These are phyloP conservation scores for Siniperca obscura DNA, from an alignment of 2,797 vertebrate genomes.

Conservation along the genomic window DNA sequence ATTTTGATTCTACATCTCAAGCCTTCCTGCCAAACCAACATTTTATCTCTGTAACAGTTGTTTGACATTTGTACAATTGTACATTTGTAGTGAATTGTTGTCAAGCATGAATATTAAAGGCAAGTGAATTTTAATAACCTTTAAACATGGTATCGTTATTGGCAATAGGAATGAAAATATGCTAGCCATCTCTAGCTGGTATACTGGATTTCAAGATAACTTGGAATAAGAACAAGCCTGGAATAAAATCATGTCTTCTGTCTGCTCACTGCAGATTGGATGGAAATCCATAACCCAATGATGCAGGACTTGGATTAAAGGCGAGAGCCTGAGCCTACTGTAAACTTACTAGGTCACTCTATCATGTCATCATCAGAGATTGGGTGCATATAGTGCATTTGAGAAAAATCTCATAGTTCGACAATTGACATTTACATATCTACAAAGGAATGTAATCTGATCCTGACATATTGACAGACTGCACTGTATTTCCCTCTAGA, in stretches of 20 bases:
- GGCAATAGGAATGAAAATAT: background rate
- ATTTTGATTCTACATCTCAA: background rate
- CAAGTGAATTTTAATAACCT: background rate
- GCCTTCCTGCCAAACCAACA: background rate
- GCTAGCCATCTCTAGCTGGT: background rate
- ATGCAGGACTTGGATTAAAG: background rate
- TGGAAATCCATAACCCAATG: background rate
- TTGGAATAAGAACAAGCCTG: background rate
- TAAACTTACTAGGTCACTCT: background rate
- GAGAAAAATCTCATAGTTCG: background rate
- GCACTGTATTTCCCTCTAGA: slow-evolving; percentile 39
- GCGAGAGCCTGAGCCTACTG: background rate
- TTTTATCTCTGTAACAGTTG: background rate
- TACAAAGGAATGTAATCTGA: slow-evolving; percentile 10
- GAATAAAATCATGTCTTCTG: background rate
- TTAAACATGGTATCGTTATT: background rate
- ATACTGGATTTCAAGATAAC: background rate
- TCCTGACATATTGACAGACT: slow-evolving; percentile 23
- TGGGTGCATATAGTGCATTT: background rate
- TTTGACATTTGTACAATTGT: background rate
- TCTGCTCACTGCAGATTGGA: background rate
- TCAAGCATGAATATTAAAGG: background rate
- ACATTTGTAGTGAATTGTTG: background rate
- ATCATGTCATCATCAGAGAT: background rate
- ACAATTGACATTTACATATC: background rate